Conservation (phyloP, 1,140 invertebrate genomes). For the Drosophila jambulina region DNA sequence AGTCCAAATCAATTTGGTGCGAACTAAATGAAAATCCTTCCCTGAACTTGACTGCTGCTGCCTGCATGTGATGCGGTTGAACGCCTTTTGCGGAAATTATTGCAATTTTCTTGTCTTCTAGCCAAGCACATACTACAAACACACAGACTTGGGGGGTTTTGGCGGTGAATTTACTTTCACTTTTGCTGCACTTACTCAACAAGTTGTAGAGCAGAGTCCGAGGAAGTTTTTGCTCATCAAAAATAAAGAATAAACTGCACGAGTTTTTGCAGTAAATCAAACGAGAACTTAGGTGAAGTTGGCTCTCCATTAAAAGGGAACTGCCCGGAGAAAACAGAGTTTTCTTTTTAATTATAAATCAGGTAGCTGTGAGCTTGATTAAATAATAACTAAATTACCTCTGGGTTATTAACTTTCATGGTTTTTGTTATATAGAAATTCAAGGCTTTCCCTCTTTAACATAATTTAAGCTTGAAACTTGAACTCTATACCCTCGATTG, state of each 20-base stretch:
- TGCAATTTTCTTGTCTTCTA: constrained; percentile 80
- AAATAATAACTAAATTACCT: background rate
- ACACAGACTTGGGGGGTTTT: constrained; percentile 9
- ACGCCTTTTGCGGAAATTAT: constrained; percentile 80
- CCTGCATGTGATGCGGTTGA: constrained; percentile 65
- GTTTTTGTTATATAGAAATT: background rate
- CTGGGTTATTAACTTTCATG: background rate
- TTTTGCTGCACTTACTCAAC: constrained; percentile 56
- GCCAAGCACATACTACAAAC: constrained; percentile 29
- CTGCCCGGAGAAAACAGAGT: background rate
- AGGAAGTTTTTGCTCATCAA: constrained; percentile 39
- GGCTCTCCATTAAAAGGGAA: background rate
- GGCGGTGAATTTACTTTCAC: constrained; percentile 69
- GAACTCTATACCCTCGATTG: background rate
- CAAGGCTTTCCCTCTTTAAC: background rate
- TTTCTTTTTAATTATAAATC: background rate
- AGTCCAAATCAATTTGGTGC: constrained; percentile 56
- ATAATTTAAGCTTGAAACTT: background rate
- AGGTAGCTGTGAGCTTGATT: background rate
- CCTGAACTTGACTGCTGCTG: constrained; percentile 70
- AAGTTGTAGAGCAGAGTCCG: constrained; percentile 23
- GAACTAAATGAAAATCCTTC: constrained; percentile 46
- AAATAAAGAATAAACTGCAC: constrained; percentile 5
- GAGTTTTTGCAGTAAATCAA: constrained; percentile 11
- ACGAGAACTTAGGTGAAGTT: constrained; percentile 5